These are phyloP conservation scores for Callaeas wilsoni DNA, from an alignment of 2,113 vertebrate species.

Conservation along the genomic window DNA sequence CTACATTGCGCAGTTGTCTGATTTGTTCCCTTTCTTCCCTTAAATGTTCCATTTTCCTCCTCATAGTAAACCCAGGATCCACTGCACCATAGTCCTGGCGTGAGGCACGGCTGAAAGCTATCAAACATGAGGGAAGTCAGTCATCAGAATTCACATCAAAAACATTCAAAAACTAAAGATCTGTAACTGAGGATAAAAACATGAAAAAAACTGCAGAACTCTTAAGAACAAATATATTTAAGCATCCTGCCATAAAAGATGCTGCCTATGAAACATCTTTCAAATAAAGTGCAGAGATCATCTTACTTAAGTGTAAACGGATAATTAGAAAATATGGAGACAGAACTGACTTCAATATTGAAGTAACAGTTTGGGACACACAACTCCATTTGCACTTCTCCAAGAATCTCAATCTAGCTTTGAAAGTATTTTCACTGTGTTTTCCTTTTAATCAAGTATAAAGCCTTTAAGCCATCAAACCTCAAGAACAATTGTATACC, in stretches of 20 bases:
- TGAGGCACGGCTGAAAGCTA: conserved; percentile 86
- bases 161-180: background rate
- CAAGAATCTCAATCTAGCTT: background rate
- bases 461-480: background rate
- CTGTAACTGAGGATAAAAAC: background rate
- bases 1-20: conserved; percentile 86
- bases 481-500: background rate
- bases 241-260: background rate
- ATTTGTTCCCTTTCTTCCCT: conserved; percentile 96
- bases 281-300: background rate
- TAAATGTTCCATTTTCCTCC: conserved; percentile 98
- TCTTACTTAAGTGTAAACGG: background rate
- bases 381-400: background rate
- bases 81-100: conserved; percentile 82
- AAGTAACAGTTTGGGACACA: background rate
- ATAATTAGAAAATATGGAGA: background rate
- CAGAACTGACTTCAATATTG: background rate
- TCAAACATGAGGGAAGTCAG: background rate
- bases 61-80: conserved; percentile 97
- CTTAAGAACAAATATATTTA: background rate
- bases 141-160: background rate
- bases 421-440: background rate
- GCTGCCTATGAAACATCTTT: background rate
- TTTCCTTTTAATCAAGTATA: background rate
- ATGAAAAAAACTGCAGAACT: background rate